Base-by-base conservation (phyloP, 2,797 vertebrate genomes). In the Betta splendens region DNA sequence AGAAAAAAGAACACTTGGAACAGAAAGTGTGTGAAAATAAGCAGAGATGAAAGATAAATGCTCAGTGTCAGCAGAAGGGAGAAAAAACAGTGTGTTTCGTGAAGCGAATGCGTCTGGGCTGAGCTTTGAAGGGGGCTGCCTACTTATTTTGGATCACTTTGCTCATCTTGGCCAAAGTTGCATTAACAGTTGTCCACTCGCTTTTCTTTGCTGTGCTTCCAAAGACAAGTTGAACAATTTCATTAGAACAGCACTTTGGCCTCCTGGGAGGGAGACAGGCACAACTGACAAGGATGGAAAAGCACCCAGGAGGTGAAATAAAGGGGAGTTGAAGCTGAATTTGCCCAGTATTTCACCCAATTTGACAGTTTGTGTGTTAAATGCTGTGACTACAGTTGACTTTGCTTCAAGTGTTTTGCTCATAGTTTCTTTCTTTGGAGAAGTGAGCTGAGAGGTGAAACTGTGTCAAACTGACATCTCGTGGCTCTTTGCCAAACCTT, bases 151-250 rank as follows among this genome's bases (percentile, higher is more conserved):
- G 79, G 65, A 55, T 31, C 22, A 48, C 76, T 73, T 26, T 66
- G 67, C 69, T 70, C 65, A 9, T 80, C 55, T 85, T 85, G 83
- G 77, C 78, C 69, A 51, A 55, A 32, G 39, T 44, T 32, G 32
- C 37, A 26, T 47, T 70, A 73, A 78, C 75, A 53, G 63, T 79
- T 77, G 75, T 86, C 77, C 80, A 49, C 21, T 38, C 51, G n/a
- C 9, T 16, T 51, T 49, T 64, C 78, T 86, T 85, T 83, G 51
- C 85, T 77, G 72, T 84, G 36, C 74, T 72, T 89, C 89, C 87
- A 90, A 85, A 87, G 85, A 84, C 78, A 83, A 80, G 76, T 76
- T 66, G 65, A 80, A 85, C 72, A 72, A 72, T 86, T 88, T 85
- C 72, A 89, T 87, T 85, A 88, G 68, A 77, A 36, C 59, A 42